These are phyloP conservation scores for Condylura cristata DNA, from an alignment of 2,113 vertebrate genomes.

Conservation along the genomic window DNA sequence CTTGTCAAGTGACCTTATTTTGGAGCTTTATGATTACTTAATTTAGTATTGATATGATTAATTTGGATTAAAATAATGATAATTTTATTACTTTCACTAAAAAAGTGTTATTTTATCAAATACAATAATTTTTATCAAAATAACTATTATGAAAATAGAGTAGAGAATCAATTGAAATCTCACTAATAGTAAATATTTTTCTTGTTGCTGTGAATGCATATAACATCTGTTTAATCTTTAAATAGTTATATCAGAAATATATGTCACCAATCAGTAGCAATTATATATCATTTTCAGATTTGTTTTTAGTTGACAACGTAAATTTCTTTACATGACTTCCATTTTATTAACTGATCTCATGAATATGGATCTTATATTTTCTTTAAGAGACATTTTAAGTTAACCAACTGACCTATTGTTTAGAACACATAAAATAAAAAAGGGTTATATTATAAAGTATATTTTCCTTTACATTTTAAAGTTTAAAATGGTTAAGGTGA, in stretches of 20 bases:
- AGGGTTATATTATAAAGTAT: neutral
- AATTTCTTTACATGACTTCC: neutral
- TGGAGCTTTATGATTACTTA: slow-evolving; percentile 61
- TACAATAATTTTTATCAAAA: slow-evolving; percentile 57
- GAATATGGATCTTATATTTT: neutral
- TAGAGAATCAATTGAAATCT: neutral
- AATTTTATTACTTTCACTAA: slow-evolving; percentile 60
- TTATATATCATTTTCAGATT: neutral
- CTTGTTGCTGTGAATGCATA: neutral
- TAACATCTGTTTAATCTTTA: neutral
- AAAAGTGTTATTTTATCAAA: slow-evolving; percentile 41
- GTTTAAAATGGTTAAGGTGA: neutral
- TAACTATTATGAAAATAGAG: slow-evolving; percentile 46
- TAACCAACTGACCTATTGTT: neutral
- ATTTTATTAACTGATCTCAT: neutral
- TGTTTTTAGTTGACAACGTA: neutral
- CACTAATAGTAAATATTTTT: slow-evolving; percentile 37
- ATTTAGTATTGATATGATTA: slow-evolving; percentile 35
- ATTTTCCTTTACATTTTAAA: neutral
- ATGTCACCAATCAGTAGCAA: neutral
- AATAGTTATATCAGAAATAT: neutral
- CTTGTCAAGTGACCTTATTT: slow-evolving; percentile 70
- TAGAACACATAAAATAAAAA: neutral
- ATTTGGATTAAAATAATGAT: slow-evolving; percentile 63
- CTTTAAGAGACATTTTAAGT: neutral